phyloP scores from a whole-genome alignment of 1,140 invertebrate species.

The Platorchestia sp. region DNA sequence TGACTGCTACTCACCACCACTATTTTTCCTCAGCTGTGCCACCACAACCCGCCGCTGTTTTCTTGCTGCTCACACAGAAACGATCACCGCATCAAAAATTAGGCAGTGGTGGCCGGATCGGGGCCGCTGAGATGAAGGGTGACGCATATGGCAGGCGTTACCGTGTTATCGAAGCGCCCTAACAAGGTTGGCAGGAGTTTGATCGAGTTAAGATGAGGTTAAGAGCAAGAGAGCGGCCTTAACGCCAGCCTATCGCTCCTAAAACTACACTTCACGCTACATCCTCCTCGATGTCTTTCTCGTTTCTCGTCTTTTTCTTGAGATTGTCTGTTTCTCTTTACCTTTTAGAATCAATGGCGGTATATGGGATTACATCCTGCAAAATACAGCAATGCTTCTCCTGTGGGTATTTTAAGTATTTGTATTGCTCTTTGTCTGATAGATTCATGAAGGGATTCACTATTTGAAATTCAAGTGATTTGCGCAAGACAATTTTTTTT shows the following conservation, averaged over 20 bases:
- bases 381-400: not conserved
- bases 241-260: not conserved
- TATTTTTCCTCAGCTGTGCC: too few species aligned
- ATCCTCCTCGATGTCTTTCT: not conserved
- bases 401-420: not conserved
- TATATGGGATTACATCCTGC: not conserved
- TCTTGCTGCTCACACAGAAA: not conserved
- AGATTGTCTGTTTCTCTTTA: not conserved
- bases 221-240: constrained; percentile 28
- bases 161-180: constrained; percentile 20
- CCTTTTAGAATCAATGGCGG: not conserved
- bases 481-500: too few species aligned
- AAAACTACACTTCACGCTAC: not conserved
- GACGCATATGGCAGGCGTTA: constrained; percentile 11
- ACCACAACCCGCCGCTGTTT: not conserved
- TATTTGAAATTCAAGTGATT: too few species aligned
- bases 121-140: not conserved
- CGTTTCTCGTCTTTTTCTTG: too few species aligned
- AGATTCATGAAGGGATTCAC: too few species aligned
- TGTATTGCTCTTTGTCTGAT: not conserved
- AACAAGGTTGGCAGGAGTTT: constrained; percentile 51
- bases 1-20: too few species aligned
- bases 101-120: not conserved
- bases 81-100: not conserved
- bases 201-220: constrained; percentile 52